phyloP scores from a whole-genome alignment of 2,797 vertebrate genomes.

The Cynopterus sphinx region DNA sequence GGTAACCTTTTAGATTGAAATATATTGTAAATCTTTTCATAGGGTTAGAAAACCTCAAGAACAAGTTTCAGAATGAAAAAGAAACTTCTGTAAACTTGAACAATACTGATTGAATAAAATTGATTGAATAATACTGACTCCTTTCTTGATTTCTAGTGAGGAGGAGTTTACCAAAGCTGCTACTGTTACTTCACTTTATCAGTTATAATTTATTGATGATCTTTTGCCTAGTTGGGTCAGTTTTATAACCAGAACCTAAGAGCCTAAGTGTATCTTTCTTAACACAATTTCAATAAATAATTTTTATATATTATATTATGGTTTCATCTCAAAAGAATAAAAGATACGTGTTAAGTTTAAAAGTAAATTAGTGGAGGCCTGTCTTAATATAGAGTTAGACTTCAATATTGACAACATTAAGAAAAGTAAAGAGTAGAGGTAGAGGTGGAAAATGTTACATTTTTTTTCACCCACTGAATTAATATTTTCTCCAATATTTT shows the following conservation, averaged over 20 bases:
- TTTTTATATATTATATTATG: background rate
- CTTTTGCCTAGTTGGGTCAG: background rate
- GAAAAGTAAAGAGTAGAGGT: background rate
- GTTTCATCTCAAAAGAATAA: constrained; percentile 35
- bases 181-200: background rate
- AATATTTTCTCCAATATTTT: background rate
- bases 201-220: background rate
- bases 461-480: background rate
- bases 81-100: background rate
- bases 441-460: background rate
- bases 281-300: constrained; percentile 9
- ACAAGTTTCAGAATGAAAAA: constrained; percentile 42
- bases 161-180: background rate
- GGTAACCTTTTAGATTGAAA: background rate
- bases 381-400: background rate
- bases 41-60: constrained; percentile 1
- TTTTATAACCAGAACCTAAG: constrained; percentile 25
- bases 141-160: background rate
- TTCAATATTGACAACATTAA: background rate
- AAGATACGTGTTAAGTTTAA: background rate
- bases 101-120: background rate
- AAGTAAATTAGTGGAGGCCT: background rate
- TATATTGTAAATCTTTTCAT: constrained; percentile 9
- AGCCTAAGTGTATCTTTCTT: background rate
- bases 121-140: background rate